These are phyloP conservation scores for Cichlasoma orientale DNA, from an alignment of 2,797 vertebrate genomes.

Conservation along the genomic window DNA sequence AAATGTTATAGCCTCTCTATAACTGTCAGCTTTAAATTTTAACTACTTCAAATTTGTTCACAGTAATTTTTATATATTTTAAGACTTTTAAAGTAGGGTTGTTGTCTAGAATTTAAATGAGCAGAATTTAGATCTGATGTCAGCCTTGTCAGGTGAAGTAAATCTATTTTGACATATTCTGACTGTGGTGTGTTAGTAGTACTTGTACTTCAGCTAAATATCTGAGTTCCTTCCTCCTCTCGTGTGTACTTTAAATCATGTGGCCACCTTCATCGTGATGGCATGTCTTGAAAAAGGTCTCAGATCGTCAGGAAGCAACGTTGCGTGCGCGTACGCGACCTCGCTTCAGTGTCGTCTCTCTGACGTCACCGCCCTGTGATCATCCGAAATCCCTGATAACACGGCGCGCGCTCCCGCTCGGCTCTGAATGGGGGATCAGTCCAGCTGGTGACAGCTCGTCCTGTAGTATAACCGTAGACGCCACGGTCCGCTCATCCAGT, in stretches of 20 bases:
- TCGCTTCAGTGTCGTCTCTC: constrained; percentile 1
- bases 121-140: no score
- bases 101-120: no score
- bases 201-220: not conserved
- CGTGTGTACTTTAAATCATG: not conserved
- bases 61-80: no score
- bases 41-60: no score
- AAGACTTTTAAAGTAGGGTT: no score
- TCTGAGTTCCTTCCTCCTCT: not conserved
- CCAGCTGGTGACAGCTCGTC: constrained; percentile 60
- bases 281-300: constrained; percentile 17
- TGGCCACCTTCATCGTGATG: not conserved
- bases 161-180: no score
- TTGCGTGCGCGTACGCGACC: constrained; percentile 57
- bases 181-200: not conserved
- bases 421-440: constrained; percentile 69
- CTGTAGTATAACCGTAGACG: constrained; percentile 33
- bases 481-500: constrained; percentile 23
- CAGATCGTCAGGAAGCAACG: constrained; percentile 22
- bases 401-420: constrained; percentile 64
- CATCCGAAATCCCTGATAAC: constrained; percentile 72
- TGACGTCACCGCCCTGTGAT: constrained; percentile 69
- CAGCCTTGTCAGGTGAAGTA: no score
- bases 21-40: no score
- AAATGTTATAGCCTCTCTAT: no score